Evolutionary conservation across 2,113 vertebrate species (phyloP), one percentile per base, ranked within the genome.

Genomic region (Triplophysa rosa): DNA sequence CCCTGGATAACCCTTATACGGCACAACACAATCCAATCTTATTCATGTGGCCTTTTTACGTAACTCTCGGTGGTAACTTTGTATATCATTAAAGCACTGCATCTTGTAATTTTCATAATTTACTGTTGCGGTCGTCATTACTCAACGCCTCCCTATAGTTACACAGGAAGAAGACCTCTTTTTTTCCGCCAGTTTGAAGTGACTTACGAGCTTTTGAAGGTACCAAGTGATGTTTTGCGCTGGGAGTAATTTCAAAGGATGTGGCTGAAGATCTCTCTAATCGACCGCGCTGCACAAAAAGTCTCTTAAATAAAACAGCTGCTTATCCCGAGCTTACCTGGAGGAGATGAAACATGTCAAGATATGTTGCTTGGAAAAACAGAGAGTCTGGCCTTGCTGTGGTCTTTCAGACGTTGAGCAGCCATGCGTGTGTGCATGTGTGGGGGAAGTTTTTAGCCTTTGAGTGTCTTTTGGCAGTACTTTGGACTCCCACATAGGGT

Each of bases 291-390:
- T 79, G 59, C 66, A 76, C 69, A 66, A 65, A 79, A 62, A 71
- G 74, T 63, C 75, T 72, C 75, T 70, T 77, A 72, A 75, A 80
- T 84, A 75, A 82, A 82, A 73, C 56, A 62, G 72, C 64, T 76
- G 66, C 82, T 83, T 83, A 85, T 85, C 82, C 71, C 2, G 21
- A 76, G 79, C 67, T 85, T 85, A 85, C 84, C 84, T 85, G 84
- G 54, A 80, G 82, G 72, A 58, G 54, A 69, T 75, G 74, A 63
- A 72, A 67, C 59, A 64, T 56, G 77, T 75, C 54, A 62, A 77
- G 81, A 85, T 67, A 71, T 14, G 49, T 64, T 23, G 33, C 68
- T 83, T 75, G 83, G 65, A 85, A 78, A 81, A 77, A 37, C 24
- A 13, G 12, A 16, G 61, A 61, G 37, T 23, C 67, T 72, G 42